Conservation (phyloP, 2,888 invertebrate species). For the Caenorhabditis auriculariae region DNA sequence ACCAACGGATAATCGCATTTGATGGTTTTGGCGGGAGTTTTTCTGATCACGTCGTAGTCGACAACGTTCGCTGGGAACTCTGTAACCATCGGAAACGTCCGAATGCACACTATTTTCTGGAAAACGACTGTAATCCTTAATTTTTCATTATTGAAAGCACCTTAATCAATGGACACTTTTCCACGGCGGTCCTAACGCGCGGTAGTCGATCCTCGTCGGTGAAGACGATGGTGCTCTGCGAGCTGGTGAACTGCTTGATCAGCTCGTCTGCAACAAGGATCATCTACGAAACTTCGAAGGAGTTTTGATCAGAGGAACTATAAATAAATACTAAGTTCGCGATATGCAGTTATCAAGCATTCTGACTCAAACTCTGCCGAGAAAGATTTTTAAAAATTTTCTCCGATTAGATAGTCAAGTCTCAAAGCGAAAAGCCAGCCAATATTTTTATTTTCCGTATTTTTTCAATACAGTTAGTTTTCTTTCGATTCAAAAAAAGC, state of each 20-base stretch:
- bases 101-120: conserved; percentile 28
- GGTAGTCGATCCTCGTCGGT: conserved; percentile 35
- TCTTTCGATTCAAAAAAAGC: conserved; percentile 12
- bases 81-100: conserved; percentile 19
- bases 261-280: conserved; percentile 35
- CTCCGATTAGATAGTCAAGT: no score
- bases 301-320: no score
- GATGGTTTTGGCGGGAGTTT: conserved; percentile 14
- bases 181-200: conserved; percentile 27
- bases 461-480: not conserved
- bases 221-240: conserved; percentile 31
- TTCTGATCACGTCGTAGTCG: conserved; percentile 18
- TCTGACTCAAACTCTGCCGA: no score
- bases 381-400: no score
- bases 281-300: no score
- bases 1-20: conserved; percentile 11
- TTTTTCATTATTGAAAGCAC: not conserved
- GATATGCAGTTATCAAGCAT: no score
- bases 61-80: conserved; percentile 29
- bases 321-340: no score
- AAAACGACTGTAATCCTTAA: not conserved
- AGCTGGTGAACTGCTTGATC: conserved; percentile 38
- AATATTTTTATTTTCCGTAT: not conserved
- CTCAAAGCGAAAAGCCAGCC: not conserved
- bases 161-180: conserved; percentile 17